Evolutionary conservation across 2,113 vertebrate species (phyloP).

Genomic region (Columba janthina): DNA sequence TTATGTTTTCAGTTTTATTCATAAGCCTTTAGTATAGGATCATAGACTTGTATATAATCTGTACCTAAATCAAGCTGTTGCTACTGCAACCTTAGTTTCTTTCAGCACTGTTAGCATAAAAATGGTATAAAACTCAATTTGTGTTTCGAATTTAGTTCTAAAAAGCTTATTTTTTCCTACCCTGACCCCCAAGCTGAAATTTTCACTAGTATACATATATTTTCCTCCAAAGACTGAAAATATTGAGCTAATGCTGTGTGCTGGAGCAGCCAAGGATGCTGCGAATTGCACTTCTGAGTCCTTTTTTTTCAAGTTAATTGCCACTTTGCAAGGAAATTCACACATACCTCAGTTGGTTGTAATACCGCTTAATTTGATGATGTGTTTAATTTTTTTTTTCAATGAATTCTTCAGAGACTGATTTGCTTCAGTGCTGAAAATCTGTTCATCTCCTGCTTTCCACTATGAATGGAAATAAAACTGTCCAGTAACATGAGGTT

Average conservation of each 20-base stretch:
- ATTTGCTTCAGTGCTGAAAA: not conserved
- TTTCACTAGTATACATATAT: not conserved
- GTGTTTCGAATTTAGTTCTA: not conserved
- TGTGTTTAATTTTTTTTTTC: not conserved
- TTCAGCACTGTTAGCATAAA: not conserved
- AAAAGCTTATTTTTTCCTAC: not conserved
- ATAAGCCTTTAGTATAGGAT: not conserved
- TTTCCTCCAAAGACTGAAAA: not conserved
- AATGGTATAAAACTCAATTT: not conserved
- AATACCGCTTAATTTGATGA: not conserved
- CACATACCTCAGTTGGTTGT: not conserved
- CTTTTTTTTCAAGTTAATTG: not conserved
- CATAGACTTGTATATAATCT: not conserved
- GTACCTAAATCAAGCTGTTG: not conserved
- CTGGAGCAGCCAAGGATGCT: not conserved
- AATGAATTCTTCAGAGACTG: not conserved
- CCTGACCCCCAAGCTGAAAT: not conserved
- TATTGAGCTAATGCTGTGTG: not conserved
- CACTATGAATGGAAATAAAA: not conserved
- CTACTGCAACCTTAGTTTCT: not conserved
- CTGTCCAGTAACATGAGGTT: not conserved
- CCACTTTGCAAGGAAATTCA: not conserved
- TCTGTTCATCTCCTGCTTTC: not conserved
- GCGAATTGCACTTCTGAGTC: not conserved
- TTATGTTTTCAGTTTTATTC: not conserved